These are phyloP conservation scores for Ostrea denselamellosa DNA, from an alignment of 1,140 invertebrate genomes.

Conservation along the genomic window DNA sequence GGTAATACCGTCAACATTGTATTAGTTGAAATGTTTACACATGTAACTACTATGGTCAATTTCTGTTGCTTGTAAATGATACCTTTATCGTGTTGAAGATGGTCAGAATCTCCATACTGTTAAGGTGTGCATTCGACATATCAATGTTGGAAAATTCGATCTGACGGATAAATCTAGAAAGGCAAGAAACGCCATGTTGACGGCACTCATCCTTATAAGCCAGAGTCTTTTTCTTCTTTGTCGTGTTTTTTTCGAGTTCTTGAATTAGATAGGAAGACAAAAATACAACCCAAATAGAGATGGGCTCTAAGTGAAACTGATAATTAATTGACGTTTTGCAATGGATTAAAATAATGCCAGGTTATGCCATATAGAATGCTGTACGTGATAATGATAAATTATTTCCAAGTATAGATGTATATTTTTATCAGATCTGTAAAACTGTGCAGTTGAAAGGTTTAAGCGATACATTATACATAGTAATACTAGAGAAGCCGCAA, in stretches of 20 bases:
- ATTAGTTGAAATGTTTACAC: too few relatives aligned
- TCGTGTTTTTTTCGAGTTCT: background rate
- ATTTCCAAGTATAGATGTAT: background rate
- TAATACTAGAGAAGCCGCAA: too few relatives aligned
- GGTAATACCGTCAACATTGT: too few relatives aligned
- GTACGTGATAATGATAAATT: background rate
- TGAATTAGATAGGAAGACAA: background rate
- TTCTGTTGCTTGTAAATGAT: background rate
- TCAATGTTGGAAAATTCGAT: constrained; percentile 2
- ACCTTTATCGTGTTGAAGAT: constrained; percentile 13
- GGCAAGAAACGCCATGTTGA: background rate
- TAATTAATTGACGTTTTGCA: too few relatives aligned
- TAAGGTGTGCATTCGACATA: constrained; percentile 11
- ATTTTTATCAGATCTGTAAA: too few relatives aligned
- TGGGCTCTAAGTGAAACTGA: too few relatives aligned
- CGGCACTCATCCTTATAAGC: background rate
- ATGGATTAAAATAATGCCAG: background rate
- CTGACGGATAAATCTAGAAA: background rate
- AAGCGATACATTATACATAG: too few relatives aligned
- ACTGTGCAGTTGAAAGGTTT: too few relatives aligned
- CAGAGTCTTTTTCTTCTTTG: background rate
- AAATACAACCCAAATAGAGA: too few relatives aligned
- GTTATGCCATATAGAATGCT: background rate
- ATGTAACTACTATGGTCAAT: too few relatives aligned
- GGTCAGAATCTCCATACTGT: background rate